These are phyloP conservation scores for Heliconius hortense DNA, from an alignment of 2,888 invertebrate genomes.

Conservation along the genomic window DNA sequence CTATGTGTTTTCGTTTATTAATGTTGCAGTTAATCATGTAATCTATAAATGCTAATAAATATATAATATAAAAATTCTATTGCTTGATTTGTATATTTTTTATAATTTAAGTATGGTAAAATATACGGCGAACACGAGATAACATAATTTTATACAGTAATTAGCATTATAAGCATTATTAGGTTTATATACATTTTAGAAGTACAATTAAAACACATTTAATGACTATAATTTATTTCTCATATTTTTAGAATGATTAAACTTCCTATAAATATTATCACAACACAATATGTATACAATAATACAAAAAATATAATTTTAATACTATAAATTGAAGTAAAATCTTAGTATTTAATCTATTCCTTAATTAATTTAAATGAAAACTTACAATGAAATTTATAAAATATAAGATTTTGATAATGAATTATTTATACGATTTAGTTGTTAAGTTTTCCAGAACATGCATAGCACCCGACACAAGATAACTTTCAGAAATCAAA, in stretches of 20 bases:
- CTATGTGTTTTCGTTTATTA: neutral
- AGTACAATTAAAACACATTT: neutral
- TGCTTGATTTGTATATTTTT: neutral
- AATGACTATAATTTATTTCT: too few relatives aligned
- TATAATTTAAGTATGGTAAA: neutral
- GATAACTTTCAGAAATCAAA: conserved; percentile 71
- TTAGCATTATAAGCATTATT: too few relatives aligned
- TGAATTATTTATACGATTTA: conserved; percentile 54
- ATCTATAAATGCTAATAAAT: neutral
- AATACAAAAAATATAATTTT: neutral
- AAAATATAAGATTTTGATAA: conserved; percentile 11
- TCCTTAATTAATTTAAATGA: too few relatives aligned
- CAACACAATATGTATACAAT: too few relatives aligned
- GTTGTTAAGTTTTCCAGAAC: conserved; percentile 68
- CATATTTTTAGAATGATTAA: too few relatives aligned
- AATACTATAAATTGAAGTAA: neutral
- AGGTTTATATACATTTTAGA: neutral
- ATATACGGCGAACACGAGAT: too few relatives aligned
- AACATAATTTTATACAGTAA: too few relatives aligned
- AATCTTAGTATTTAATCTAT: too few relatives aligned
- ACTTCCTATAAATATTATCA: too few relatives aligned
- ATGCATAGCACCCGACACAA: conserved; percentile 75
- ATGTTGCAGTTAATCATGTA: neutral
- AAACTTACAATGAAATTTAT: neutral
- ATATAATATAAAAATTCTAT: neutral